A percentile compares a stretch with the other conserved stretches of the same genome.
Evolutionary conservation across 2,797 vertebrate species (phyloP).

Genomic region (Aulostomus chinensis): DNA sequence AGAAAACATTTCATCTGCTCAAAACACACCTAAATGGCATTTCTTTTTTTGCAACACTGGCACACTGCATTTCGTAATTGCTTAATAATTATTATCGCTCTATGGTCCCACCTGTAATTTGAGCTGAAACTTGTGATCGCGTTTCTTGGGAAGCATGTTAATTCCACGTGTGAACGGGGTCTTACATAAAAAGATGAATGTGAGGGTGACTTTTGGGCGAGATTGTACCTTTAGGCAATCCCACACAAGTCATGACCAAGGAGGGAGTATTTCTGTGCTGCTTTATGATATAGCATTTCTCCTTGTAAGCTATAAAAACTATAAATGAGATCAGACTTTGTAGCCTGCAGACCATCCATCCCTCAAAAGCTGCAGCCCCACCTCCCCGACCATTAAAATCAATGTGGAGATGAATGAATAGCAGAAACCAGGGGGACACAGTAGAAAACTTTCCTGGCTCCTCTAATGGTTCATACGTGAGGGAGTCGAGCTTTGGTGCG

Average conservation of each 20-base stretch:
- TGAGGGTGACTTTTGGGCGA: constrained; percentile 27
- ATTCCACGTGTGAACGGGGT: too few species aligned
- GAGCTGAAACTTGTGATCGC: too few species aligned
- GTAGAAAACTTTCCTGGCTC: constrained; percentile 54
- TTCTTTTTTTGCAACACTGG: too few species aligned
- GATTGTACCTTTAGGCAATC: constrained; percentile 34
- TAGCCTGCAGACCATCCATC: constrained; percentile 40
- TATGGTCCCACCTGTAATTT: too few species aligned
- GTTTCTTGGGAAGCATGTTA: too few species aligned
- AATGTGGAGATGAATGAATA: constrained; percentile 62
- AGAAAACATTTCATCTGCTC: too few species aligned
- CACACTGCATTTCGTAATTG: too few species aligned
- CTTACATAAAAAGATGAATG: constrained; percentile 24
- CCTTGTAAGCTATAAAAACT: constrained; percentile 58
- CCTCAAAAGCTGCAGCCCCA: constrained; percentile 30
- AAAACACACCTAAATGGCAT: too few species aligned
- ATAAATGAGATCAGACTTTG: constrained; percentile 57
- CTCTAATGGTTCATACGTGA: constrained; percentile 64
- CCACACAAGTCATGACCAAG: constrained; percentile 53
- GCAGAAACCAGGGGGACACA: constrained; percentile 43
- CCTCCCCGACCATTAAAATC: constrained; percentile 66
- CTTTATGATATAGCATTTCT: constrained; percentile 55
- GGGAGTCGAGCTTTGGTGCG: constrained; percentile 38
- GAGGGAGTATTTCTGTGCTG: constrained; percentile 31
- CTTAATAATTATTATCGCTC: too few species aligned